Evolutionary conservation across 2,888 invertebrate species (phyloP), one percentile per base, ranked within the genome.

Genomic region (Neoascia interrupta): DNA sequence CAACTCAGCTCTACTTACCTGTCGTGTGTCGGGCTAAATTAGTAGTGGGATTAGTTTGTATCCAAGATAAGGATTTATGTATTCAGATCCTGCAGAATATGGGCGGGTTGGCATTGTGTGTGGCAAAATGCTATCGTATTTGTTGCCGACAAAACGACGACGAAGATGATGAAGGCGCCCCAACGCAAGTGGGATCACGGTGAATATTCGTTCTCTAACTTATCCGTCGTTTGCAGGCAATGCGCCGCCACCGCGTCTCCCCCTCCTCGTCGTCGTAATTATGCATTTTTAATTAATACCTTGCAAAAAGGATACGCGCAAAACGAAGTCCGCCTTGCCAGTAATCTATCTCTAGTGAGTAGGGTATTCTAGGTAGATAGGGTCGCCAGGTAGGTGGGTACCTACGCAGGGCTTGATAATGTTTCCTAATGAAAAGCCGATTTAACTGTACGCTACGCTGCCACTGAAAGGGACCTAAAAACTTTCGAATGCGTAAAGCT

Each of bases 231-330:
- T 51, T 58, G 63, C 69, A 76, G 70, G 75, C 70, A 76, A 58
- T 70, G 54, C n/a, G n/a, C n/a, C n/a, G n/a, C n/a, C n/a, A n/a
- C n/a, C n/a, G n/a, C n/a, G n/a, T n/a, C n/a, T n/a, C n/a, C n/a
- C n/a, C n/a, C 56, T 53, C 34, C 26, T 69, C 49, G 47, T 47
- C 47, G 36, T 64, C 28, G 64, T 60, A 64, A 70, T 70, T 76
- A 70, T 70, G 75, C 70, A 76, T 64, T 76, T 75, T 76, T 76
- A 76, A 76, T 76, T 70, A 76, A 70, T 76, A 63, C 63, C 51
- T 47, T 31, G 31, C 56, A 51, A 64, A 53, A 70, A 43, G 51
- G 36, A 47, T 49, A 36, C 61, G 49, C 56, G 49, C 49, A 53
- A 75, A 61, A 37, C 49, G 28, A 47, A 43, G 16, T 36, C 45